phyloP scores from a whole-genome alignment of 2,113 vertebrate species.

The Podocnemis expansa region DNA sequence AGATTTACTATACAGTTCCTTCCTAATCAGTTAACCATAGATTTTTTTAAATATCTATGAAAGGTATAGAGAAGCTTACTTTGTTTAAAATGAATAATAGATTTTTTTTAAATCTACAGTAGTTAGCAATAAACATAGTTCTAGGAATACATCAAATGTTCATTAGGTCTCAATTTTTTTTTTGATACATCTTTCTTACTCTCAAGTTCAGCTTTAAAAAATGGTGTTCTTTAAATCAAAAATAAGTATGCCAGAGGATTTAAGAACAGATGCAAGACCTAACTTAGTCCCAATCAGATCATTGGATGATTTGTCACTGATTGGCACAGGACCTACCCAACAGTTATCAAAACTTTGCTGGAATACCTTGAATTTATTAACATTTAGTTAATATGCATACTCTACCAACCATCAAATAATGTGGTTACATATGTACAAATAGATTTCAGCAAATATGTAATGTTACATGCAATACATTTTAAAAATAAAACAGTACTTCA shows the following conservation, averaged over 20 bases:
- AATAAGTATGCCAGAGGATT: background rate
- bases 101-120: background rate
- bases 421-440: background rate
- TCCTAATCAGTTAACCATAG: background rate
- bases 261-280: background rate
- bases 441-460: background rate
- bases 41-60: background rate
- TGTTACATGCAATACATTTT: background rate
- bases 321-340: background rate
- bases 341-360: background rate
- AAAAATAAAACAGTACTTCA: background rate
- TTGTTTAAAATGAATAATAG: background rate
- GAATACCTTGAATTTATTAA: background rate
- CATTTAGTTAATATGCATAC: background rate
- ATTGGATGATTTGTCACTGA: background rate
- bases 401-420: background rate
- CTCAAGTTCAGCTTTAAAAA: background rate
- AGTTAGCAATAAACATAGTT: background rate
- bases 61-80: background rate
- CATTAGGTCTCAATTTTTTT: background rate
- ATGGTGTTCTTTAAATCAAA: accelerated
- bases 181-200: background rate
- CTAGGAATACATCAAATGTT: background rate
- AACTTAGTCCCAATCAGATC: background rate
- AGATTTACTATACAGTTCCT: background rate